These are phyloP conservation scores for Ennomos fuscantarius DNA, from an alignment of 2,888 invertebrate species.

Conservation along the genomic window DNA sequence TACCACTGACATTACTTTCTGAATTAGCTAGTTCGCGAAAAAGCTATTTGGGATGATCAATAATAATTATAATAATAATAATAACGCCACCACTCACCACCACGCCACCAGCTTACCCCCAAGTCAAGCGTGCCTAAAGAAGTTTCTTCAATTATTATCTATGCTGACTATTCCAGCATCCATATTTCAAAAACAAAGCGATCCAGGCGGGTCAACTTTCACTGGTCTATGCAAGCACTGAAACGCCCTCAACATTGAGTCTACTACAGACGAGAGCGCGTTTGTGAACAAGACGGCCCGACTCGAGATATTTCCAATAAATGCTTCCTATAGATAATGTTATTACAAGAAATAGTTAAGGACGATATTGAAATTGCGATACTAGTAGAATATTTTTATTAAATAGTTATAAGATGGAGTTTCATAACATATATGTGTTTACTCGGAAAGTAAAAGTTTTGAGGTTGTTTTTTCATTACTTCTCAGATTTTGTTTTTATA, in stretches of 20 bases:
- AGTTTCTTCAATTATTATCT: too few species aligned
- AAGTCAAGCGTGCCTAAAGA: too few species aligned
- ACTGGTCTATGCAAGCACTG: conserved; percentile 5
- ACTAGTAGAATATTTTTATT: conserved; percentile 3
- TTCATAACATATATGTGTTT: too few species aligned
- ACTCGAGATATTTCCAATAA: conserved; percentile 26
- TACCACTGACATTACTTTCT: too few species aligned
- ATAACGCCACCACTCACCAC: too few species aligned
- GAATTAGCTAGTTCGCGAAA: too few species aligned
- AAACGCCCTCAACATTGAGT: conserved; percentile 16
- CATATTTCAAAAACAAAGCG: conserved; percentile 9
- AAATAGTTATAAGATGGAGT: not conserved
- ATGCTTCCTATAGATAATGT: conserved; percentile 27
- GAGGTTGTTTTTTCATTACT: too few species aligned
- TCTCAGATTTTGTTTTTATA: too few species aligned
- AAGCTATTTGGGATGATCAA: too few species aligned
- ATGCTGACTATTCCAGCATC: not conserved
- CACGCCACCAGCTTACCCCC: too few species aligned
- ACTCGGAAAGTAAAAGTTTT: too few species aligned
- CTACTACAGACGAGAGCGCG: conserved; percentile 2
- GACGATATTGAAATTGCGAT: conserved; percentile 11
- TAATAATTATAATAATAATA: too few species aligned
- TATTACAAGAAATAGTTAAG: conserved; percentile 14
- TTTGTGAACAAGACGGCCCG: conserved; percentile 11
- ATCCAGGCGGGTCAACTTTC: not conserved